Percentiles rank a stretch among this genome's conserved stretches.
Evolutionary conservation across 2,113 vertebrate genomes (phyloP).

Genomic region (Nerophis ophidion): DNA sequence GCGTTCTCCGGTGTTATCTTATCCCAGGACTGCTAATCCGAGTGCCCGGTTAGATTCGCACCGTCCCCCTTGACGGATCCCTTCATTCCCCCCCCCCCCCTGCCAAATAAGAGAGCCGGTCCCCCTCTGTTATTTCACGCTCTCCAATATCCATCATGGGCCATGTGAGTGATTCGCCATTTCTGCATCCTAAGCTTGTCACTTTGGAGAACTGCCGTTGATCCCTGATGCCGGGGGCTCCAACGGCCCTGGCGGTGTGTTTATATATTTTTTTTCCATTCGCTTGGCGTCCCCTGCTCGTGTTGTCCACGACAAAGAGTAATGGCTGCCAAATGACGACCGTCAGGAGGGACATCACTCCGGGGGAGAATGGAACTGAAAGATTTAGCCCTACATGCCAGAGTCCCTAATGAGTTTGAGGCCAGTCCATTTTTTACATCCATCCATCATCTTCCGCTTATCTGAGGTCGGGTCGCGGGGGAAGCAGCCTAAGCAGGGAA

Average conservation of each 20-base stretch:
- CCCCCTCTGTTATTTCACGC: conserved; percentile 27
- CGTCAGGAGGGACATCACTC: conserved; percentile 13
- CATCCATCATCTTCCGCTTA: no score
- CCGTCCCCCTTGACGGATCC: conserved; percentile 32
- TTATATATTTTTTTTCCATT: background rate
- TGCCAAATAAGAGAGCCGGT: conserved; percentile 26
- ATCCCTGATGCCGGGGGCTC: conserved; percentile 17
- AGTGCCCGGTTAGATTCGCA: conserved; percentile 17
- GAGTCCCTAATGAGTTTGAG: conserved; percentile 3
- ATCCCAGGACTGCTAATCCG: conserved; percentile 28
- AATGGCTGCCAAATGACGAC: conserved; percentile 33
- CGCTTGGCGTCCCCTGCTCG: background rate
- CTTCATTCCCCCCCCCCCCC: conserved; percentile 9
- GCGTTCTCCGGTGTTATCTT: conserved; percentile 3
- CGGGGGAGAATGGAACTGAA: conserved; percentile 1
- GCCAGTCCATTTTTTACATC: background rate
- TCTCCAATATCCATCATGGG: conserved; percentile 19
- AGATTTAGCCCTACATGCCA: conserved; percentile 1
- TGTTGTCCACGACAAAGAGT: conserved; percentile 29
- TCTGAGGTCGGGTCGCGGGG: no score
- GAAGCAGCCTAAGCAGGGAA: no score
- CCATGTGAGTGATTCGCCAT: conserved; percentile 32
- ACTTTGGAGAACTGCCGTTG: conserved; percentile 16
- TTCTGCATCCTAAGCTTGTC: conserved; percentile 32
- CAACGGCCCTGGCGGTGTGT: background rate